A percentile compares a stretch with the other conserved stretches of the same genome.
These are phyloP conservation scores for Stegodyphus mimosarum DNA, from an alignment of 1,140 invertebrate species.

Conservation along the genomic window DNA sequence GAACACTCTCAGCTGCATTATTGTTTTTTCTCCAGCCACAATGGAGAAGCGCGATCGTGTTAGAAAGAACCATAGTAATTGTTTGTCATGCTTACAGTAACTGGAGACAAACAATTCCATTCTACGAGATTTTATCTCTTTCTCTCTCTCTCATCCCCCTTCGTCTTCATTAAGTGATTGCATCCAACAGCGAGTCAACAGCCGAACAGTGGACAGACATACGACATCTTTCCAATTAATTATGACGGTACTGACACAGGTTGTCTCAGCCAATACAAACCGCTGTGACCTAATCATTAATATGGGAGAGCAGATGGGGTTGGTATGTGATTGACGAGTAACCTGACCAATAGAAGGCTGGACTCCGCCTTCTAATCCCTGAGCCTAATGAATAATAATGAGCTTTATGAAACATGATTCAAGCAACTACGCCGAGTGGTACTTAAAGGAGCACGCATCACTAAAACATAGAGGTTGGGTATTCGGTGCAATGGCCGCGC, in stretches of 20 bases:
- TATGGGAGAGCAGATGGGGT: slow-evolving; percentile 44
- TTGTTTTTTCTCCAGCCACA: no score
- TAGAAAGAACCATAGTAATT: no score
- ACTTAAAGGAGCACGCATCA: not conserved
- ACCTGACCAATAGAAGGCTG: slow-evolving; percentile 34
- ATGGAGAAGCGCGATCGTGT: no score
- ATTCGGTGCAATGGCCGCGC: slow-evolving; percentile 19
- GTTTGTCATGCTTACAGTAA: not conserved
- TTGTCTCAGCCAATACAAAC: slow-evolving; percentile 22
- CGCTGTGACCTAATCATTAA: slow-evolving; percentile 38
- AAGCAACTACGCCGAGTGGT: not conserved
- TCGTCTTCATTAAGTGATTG: slow-evolving; percentile 37
- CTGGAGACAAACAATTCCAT: not conserved
- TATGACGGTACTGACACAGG: slow-evolving; percentile 29
- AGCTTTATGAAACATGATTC: slow-evolving; percentile 49
- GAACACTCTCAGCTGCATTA: no score
- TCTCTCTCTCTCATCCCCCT: slow-evolving; percentile 10
- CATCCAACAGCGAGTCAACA: slow-evolving; percentile 28
- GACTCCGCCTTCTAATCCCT: slow-evolving; percentile 48
- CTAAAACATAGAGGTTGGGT: not conserved
- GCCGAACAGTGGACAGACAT: slow-evolving; percentile 10
- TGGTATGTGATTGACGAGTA: slow-evolving; percentile 46
- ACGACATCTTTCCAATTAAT: slow-evolving; percentile 27
- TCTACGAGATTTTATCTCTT: not conserved
- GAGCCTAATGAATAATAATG: slow-evolving; percentile 52